Percentiles rank a stretch among this genome's conserved stretches.
phyloP scores from a whole-genome alignment of 2,113 vertebrate genomes.

The Toxotes jaculatrix region DNA sequence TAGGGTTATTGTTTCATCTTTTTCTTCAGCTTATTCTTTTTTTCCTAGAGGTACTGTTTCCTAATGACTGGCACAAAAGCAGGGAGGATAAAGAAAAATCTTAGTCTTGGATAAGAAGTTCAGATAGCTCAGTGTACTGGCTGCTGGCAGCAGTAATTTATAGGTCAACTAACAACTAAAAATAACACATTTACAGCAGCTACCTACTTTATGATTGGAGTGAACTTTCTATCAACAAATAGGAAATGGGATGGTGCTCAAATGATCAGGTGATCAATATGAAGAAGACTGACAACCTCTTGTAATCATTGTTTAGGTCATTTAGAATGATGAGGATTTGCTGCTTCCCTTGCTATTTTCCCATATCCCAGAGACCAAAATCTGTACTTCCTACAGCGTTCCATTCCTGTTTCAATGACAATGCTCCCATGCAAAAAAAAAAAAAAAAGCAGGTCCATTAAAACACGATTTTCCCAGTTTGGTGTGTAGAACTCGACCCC shows the following conservation, averaged over 20 bases:
- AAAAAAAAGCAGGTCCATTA: neutral
- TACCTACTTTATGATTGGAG: neutral
- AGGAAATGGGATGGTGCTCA: neutral
- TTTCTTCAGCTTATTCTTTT: neutral
- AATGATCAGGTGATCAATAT: neutral
- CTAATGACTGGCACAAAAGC: conserved; percentile 54
- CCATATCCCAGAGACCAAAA: too few species aligned
- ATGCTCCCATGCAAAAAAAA: too few species aligned
- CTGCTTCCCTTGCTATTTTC: neutral
- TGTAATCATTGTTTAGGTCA: neutral
- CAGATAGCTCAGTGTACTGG: conserved; percentile 18
- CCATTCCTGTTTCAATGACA: neutral
- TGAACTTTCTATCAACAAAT: neutral
- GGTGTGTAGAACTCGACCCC: neutral
- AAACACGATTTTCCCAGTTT: neutral
- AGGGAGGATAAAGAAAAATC: conserved; percentile 26
- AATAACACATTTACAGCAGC: neutral
- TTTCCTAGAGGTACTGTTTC: conserved; percentile 35
- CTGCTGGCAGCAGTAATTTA: conserved; percentile 28
- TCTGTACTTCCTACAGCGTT: too few species aligned
- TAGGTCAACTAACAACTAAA: conserved; percentile 10
- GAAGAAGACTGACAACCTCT: neutral
- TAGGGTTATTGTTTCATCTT: conserved; percentile 53
- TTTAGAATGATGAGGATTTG: neutral
- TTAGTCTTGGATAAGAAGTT: conserved; percentile 19